Evolutionary conservation across 2,888 invertebrate genomes (phyloP), one percentile per base, ranked within the genome.

Genomic region (Gonocerus acuteangulatus): DNA sequence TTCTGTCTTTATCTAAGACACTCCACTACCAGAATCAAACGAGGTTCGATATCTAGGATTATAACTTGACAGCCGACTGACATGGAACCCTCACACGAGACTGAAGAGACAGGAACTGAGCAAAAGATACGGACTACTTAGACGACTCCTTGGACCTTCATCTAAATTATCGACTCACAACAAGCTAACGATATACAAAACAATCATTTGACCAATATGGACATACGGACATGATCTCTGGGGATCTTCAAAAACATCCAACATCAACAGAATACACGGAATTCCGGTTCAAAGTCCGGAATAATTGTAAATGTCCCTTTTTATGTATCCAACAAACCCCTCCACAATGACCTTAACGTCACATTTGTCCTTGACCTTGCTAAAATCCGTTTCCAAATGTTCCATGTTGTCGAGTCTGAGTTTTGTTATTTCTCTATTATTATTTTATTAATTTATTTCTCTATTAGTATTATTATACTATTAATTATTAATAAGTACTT

Each of bases 71-170:
- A 51, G 7, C 27, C 15, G 51, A 51, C 36, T 51, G 27, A 32
- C 51, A 18, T 51, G 32, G 51, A 51, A 51, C 15, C 32, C 51
- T 18, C 51, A 34, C 23, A 51, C 51, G 16, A 19, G 9, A 13
- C 7, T 51, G 15, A 34, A 51, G 34, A 51, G 51, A 34, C 51
- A 36, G 19, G 51, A 51, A 51, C 23, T 27, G 16, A 16, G 11
- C 27, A 27, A 9, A 16, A 13, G 27, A 16, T 48, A 23, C 48
- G 27, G 27, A 15, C 23, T 15, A 1, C 48, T 27, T 16, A 23
- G 23, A 9, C 11, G 15, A 27, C 23, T 48, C 16, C 48, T 6
- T 23, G 2, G 15, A 15, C 22, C 15, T 22, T 6, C 4, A 27
- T 27, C 27, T 27, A 4, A 27, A 4, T 27, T 27, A 9, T 27